Evolutionary conservation across 2,888 invertebrate species (phyloP).

Genomic region (Dasysyrphus albostriatus): DNA sequence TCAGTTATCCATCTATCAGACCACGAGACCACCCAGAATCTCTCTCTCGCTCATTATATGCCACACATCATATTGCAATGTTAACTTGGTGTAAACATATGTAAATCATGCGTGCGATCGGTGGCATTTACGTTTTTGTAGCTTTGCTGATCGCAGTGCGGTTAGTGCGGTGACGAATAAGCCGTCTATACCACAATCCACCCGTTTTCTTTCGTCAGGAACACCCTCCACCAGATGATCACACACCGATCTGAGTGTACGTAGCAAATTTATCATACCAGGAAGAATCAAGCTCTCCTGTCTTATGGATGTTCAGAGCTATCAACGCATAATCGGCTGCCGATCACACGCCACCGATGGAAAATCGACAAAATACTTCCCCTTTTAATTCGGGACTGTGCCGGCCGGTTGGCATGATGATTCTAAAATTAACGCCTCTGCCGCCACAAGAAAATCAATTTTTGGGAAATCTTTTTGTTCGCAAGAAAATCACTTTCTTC

Average conservation of each 20-base stretch:
- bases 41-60: slow-evolving; percentile 39
- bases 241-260: slow-evolving; percentile 51
- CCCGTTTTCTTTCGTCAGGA: neutral
- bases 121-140: slow-evolving; percentile 53
- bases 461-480: slow-evolving; percentile 38
- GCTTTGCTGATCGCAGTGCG: slow-evolving; percentile 64
- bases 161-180: slow-evolving; percentile 64
- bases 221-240: slow-evolving; percentile 43
- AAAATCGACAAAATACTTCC: slow-evolving; percentile 50
- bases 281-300: slow-evolving; percentile 53
- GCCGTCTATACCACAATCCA: slow-evolving; percentile 49
- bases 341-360: slow-evolving; percentile 58
- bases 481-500: slow-evolving; percentile 65
- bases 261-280: slow-evolving; percentile 56
- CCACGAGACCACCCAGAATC: slow-evolving; percentile 66
- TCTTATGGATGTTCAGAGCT: slow-evolving; percentile 55
- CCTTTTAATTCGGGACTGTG: slow-evolving; percentile 46
- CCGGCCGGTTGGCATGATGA: slow-evolving; percentile 44
- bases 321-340: slow-evolving; percentile 62
- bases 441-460: slow-evolving; percentile 23
- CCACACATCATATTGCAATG: slow-evolving; percentile 74
- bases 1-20: slow-evolving; percentile 75
- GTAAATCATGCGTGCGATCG: slow-evolving; percentile 73
- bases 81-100: slow-evolving; percentile 76
- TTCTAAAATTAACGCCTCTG: slow-evolving; percentile 64